Evolutionary conservation across 2,797 vertebrate species (phyloP), one percentile per base, ranked within the genome.

Genomic region (Corythornis leucogaster): DNA sequence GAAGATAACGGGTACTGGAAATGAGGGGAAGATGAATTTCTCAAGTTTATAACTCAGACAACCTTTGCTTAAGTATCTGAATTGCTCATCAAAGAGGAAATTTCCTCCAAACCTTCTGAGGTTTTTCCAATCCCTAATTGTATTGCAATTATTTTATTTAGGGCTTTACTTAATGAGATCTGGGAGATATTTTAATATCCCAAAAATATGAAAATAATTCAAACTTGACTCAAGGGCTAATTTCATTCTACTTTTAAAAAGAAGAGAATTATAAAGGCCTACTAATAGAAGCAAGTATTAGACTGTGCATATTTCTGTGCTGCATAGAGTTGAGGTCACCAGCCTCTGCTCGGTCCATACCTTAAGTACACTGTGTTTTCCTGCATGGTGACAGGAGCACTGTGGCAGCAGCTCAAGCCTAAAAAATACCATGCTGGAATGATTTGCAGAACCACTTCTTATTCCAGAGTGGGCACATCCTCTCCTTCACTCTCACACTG

Each of bases 161-260:
- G 95, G 92, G 94, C 95, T 96, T 94, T 95, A 85, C 95, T 96
- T 98, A 98, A 98, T 98, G 97, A 98, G 97, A 93, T 97, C 96
- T 97, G 97, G 97, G 97, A 97, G 95, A 93, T 96, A 95, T 88
- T 93, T 96, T 97, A 97, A 97, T 97, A 96, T 88, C 91, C 80
- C 42, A 9, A 96, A 97, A 97, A 97, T 93, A 92, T 88, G 92
- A 97, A 97, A 97, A 97, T 96, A 96, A 98, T 97, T 97, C 94
- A 91, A 97, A 97, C 88, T 84, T 97, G 96, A 97, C 97, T 97
- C 96, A 95, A 97, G 97, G 97, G 97, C 97, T 97, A 96, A 95
- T 97, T 97, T 97, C 91, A 97, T 92, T 97, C 97, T 93, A 97
- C 94, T 97, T 97, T 96, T 91, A 20, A 93, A 94, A 97, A 81